Evolutionary conservation across 2,797 vertebrate genomes (phyloP), one percentile per base, ranked within the genome.

Genomic region (Gymnopithys bicolor): DNA sequence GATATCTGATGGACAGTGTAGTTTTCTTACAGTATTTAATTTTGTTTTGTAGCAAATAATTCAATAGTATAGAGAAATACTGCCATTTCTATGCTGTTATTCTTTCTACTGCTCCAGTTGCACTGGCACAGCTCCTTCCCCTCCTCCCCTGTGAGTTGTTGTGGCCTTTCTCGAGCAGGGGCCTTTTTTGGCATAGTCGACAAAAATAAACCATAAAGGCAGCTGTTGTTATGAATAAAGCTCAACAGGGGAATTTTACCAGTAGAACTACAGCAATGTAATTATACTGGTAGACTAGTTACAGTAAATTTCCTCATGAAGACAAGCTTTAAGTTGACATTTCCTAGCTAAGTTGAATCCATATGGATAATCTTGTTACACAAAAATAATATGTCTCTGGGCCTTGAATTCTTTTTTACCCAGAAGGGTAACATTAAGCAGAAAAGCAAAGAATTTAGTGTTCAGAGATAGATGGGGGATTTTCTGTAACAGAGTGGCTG

Each of bases 271-370:
- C 71, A 93, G 93, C 93, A 87, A 80, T 93, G 89, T 93, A 93
- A 95, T 96, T 97, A 92, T 83, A 89, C 88, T 77, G 86, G 94
- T 96, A 89, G 83, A 83, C 83, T 68, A 90, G 86, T 93, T 94
- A 93, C 74, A 95, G 85, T 94, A 96, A 93, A 95, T 95, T 97
- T 94, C 87, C 80, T 90, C 67, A 87, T 88, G 91, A 94, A 95
- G 95, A 94, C 95, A 94, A 94, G 70, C 64, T 39, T 88, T 95
- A 96, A 95, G 91, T 87, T 96, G 96, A 94, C 91, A 84, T 97
- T 96, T 96, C 94, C 94, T 97, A 94, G 67, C 89, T 88, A 91
- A 96, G 95, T 96, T 96, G 93, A 88, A 95, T 96, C 94, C 94
- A 84, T 96, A 95, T 96, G 96, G 91, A 84, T 94, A 94, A 90